Percentiles rank a stretch among this genome's conserved stretches.
Evolutionary conservation across 2,888 invertebrate species (phyloP).

Genomic region (Aspidiotus rigidus): DNA sequence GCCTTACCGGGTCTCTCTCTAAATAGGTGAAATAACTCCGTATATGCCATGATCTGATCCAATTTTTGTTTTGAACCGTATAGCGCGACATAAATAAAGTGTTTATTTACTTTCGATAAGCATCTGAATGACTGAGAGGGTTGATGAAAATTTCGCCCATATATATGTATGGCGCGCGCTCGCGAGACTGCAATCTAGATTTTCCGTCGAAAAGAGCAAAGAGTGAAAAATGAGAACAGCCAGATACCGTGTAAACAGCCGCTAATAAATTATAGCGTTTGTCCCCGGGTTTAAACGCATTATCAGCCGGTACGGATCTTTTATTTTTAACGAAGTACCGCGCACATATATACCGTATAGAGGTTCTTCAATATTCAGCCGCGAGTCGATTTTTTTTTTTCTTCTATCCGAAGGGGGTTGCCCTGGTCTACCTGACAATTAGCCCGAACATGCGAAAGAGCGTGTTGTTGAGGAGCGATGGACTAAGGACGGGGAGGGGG

Average conservation of each 20-base stretch:
- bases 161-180: too few species aligned
- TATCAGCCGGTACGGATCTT: constrained; percentile 25
- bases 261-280: constrained; percentile 28
- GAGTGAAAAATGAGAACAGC: constrained; percentile 20
- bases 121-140: constrained; percentile 12
- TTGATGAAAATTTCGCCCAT: not conserved
- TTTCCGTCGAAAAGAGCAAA: constrained; percentile 12
- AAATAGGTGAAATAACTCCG: not conserved
- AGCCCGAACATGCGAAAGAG: constrained; percentile 22
- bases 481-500: not conserved
- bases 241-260: constrained; percentile 21
- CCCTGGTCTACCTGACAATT: not conserved
- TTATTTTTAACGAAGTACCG: constrained; percentile 24
- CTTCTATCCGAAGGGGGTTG: not conserved
- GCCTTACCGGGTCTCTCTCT: not conserved
- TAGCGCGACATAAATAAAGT: constrained; percentile 29
- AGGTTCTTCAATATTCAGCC: constrained; percentile 21
- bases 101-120: constrained; percentile 32
- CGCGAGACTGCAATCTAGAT: not conserved
- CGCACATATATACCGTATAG: not conserved
- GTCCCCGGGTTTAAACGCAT: constrained; percentile 21
- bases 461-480: constrained; percentile 6
- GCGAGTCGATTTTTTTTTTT: not conserved
- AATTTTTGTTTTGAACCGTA: not conserved
- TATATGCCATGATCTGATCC: not conserved